Evolutionary conservation across 2,113 vertebrate genomes (phyloP), one percentile per base, ranked within the genome.

Genomic region (Ictidomys tridecemlineatus): DNA sequence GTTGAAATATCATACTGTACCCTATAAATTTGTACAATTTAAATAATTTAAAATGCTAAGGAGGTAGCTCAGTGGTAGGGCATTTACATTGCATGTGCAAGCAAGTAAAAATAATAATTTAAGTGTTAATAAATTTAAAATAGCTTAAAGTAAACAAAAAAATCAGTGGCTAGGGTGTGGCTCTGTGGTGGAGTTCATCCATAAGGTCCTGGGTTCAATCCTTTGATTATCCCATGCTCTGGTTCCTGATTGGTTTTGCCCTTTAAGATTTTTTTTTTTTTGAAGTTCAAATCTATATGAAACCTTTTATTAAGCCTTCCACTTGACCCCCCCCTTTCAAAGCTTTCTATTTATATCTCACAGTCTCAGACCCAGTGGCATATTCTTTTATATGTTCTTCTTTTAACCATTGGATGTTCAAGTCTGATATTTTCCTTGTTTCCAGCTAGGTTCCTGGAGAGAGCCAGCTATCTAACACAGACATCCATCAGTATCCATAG

Each of bases 391-490:
- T 51, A 51, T 51, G 53, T 9, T 87, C 73, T 82, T 82, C 34
- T 61, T 89, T 77, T 92, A 56, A 76, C 77, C 51, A 39, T 61
- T 83, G 28, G 37, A 42, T 77, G 32, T 48, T 4, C 32, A 58
- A 51, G 11, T 79, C 70, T 88, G 58, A 53, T 34, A 84, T 69
- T 45, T 88, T 88, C 51, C 51, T 95, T 89, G 39, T 83, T 95
- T 58, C n/a, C 28, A 92, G 30, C 45, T 58, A 78, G 45, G n/a
- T 92, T 51, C 80, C 70, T 61, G 63, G 61, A 84, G 63, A 85
- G 76, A 77, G 39, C 48, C 69, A 20, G 16, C 11, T 70, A 34
- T 39, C 20, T 77, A 48, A 88, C 69, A 70, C 24, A 32, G 14
- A 16, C 53, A 28, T 17, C 51, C 12, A 3, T 53, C 51, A 53